phyloP scores from a whole-genome alignment of 2,888 invertebrate species.

The Liodrosophila aerea region DNA sequence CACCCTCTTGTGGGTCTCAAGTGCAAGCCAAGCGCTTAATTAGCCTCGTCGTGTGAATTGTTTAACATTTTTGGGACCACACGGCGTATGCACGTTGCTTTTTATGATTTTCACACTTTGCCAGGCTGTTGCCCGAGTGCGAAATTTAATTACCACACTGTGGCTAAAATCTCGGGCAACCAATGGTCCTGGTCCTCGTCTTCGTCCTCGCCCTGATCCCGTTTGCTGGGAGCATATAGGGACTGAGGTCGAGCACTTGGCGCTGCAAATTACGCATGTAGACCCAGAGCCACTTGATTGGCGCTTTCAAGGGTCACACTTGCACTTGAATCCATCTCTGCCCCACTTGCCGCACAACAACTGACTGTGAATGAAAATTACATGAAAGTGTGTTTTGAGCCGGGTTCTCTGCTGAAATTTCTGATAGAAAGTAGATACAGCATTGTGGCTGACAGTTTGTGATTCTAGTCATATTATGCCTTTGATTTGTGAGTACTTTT shows the following conservation, averaged over 20 bases:
- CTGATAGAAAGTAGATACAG: no score
- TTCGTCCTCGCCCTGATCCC: no score
- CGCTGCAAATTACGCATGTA: constrained; percentile 75
- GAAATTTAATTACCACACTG: constrained; percentile 67
- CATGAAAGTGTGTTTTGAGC: background rate
- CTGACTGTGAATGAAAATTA: constrained; percentile 16
- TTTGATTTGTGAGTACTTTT: no score
- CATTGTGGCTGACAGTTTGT: no score
- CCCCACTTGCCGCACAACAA: background rate
- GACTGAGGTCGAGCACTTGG: constrained; percentile 48
- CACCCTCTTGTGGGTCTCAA: constrained; percentile 60
- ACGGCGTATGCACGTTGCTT: constrained; percentile 68
- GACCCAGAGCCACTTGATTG: constrained; percentile 67
- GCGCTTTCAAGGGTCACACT: constrained; percentile 69
- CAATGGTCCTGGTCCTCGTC: no score
- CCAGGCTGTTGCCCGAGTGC: constrained; percentile 51
- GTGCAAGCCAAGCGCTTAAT: constrained; percentile 68
- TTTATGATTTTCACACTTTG: constrained; percentile 73
- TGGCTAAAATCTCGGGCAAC: background rate
- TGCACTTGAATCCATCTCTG: constrained; percentile 27
- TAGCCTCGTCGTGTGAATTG: constrained; percentile 72
- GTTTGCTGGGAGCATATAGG: background rate
- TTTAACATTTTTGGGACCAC: constrained; percentile 72
- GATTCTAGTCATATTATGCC: no score
- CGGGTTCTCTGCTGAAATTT: no score